phyloP scores from a whole-genome alignment of 2,888 invertebrate genomes.

The Macaria liturata region DNA sequence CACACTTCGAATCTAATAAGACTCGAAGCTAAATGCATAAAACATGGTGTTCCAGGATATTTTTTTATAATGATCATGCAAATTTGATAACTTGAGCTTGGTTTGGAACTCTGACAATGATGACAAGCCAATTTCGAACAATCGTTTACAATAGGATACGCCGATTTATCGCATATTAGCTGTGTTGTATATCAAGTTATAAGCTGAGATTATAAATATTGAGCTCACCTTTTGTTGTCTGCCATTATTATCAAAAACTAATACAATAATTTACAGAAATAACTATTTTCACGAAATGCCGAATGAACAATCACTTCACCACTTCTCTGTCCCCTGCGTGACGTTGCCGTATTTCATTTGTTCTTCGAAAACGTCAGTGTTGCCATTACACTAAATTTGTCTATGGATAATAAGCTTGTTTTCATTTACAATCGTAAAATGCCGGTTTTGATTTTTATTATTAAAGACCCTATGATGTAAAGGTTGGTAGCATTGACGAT shows the following conservation, averaged over 20 bases:
- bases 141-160: slow-evolving; percentile 47
- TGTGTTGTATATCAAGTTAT: not conserved
- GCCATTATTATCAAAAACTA: slow-evolving; percentile 74
- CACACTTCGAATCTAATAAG: not conserved
- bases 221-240: slow-evolving; percentile 81
- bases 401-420: slow-evolving; percentile 22
- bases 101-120: slow-evolving; percentile 69
- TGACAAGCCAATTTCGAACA: slow-evolving; percentile 81
- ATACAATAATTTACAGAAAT: slow-evolving; percentile 61
- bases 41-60: slow-evolving; percentile 1
- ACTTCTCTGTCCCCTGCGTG: slow-evolving; percentile 66
- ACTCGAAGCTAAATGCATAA: not conserved
- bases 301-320: slow-evolving; percentile 65
- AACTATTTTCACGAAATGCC: slow-evolving; percentile 62
- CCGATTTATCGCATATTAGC: slow-evolving; percentile 32
- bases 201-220: not conserved
- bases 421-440: slow-evolving; percentile 17
- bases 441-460: slow-evolving; percentile 24
- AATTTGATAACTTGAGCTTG: slow-evolving; percentile 39
- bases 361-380: slow-evolving; percentile 54
- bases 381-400: slow-evolving; percentile 45
- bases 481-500: slow-evolving; percentile 1
- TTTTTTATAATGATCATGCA: slow-evolving; percentile 36
- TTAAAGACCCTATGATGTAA: not conserved
- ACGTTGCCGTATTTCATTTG: slow-evolving; percentile 85